Base-by-base conservation (phyloP, 2,888 invertebrate genomes). In the Zaprionus lineosus region DNA sequence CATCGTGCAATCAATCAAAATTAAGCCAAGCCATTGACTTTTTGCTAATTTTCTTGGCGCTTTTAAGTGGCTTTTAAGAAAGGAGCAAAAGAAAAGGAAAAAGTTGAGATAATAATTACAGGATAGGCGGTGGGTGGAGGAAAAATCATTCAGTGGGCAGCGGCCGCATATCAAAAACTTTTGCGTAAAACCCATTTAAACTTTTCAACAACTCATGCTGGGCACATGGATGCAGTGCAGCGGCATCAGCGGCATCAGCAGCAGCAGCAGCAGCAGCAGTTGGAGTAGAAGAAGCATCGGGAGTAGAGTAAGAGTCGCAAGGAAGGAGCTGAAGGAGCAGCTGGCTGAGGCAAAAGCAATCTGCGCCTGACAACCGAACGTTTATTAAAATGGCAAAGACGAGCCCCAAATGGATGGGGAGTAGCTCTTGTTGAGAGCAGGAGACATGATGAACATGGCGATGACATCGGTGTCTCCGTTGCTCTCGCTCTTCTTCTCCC, bases 171-270 rank as follows among this genome's bases (percentile, higher is more conserved):
- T 74, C 75, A 78, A 66, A 76, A 82, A 82, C 46, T 83, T 74
- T 84, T 71, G 73, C 65, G 75, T 73, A 78, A 81, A 81, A 81
- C 64, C 81, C 74, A 81, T 81, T 84, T 81, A 84, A 81, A 81
- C 84, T 81, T 81, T 84, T 78, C 64, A 68, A 74, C 78, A 81
- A 81, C 74, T 81, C 84, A 81, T 78, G 67, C 24, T 33, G n/a
- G 48, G 74, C 68, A 16, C 53, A 59, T 51, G 41, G 59, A 60
- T 61, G 70, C 73, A 66, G 61, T 53, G 73, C 69, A 62, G 53
- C 63, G 51, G 34, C 37, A 60, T 53, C 46, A 68, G 46, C 33
- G 41, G 21, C 14, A 9, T 26, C 5, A 39, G 34, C 2, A 36
- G 19, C 5, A 19, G 52, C 2, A 37, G 12, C 21, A 37, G 47